Base-by-base conservation (phyloP, 2,797 vertebrate genomes). In the Falco rusticolus region DNA sequence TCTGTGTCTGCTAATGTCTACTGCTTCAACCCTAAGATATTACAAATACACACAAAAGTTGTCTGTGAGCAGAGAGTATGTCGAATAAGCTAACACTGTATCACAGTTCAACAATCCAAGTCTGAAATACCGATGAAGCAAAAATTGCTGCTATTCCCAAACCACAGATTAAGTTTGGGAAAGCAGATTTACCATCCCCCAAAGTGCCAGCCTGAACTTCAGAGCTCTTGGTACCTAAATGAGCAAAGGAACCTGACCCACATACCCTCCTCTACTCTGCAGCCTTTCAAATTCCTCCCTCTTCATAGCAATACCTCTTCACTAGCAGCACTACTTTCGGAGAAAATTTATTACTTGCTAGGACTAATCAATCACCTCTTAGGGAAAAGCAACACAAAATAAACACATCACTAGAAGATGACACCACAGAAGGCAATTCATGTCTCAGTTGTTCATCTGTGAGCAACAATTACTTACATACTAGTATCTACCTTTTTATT, bases 371-470 rank as follows among this genome's bases (percentile, higher is more conserved):
- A 88, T 48, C 53, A 60, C 10, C 17, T 78, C 51, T 53, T 60
- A n/a, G 47, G 91, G n/a, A 88, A 64, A 79, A 66, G 31, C 29
- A 77, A 48, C 13, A 84, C 12, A 59, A 72, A 76, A 88, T 22
- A 85, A 68, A 69, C 24, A 61, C 29, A 24, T 43, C 26, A 41
- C 7, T 4, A 63, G 48, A 89, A 54, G 31, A 54, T 1, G 12
- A 66, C 22, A 61, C 28, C 61, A 69, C 39, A 86, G 53, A 84
- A 63, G 28, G 19, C 25, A 93, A 56, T 4, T 74, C 13, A 13
- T 0, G 0, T 18, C n/a, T 34, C 51, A 31, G 15, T 16, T 65
- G 33, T 39, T 82, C 4, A 1, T 26, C 43, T 3, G 5, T 5
- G 14, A 69, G 17, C 39, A 87, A 63, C 29, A 76, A 33, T 33